phyloP scores from a whole-genome alignment of 2,888 invertebrate genomes.

The Unio delphinus region DNA sequence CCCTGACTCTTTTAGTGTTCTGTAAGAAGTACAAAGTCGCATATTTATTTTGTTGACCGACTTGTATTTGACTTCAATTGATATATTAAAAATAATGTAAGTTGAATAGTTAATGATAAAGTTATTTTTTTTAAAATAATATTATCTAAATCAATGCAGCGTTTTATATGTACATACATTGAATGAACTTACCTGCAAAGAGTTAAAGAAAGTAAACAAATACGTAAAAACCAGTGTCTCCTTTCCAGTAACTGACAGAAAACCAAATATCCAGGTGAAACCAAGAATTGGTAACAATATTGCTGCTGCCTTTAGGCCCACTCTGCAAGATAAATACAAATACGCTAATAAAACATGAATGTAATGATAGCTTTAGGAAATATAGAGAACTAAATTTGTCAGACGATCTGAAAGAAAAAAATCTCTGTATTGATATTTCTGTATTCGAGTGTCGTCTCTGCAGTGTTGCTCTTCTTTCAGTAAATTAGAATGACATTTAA shows the following conservation, averaged over 20 bases:
- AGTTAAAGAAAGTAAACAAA: conserved; percentile 68
- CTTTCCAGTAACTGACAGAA: conserved; percentile 61
- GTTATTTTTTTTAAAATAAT: no score
- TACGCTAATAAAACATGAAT: neutral
- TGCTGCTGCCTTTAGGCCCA: conserved; percentile 70
- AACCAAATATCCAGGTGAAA: conserved; percentile 72
- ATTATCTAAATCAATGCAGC: no score
- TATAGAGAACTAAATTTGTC: no score
- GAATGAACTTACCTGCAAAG: conserved; percentile 61
- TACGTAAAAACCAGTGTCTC: conserved; percentile 66
- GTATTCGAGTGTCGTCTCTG: no score
- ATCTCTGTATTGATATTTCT: no score
- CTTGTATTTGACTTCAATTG: no score
- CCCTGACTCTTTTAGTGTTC: neutral
- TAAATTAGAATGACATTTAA: no score
- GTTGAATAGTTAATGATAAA: no score
- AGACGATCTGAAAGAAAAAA: no score
- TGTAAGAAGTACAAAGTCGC: neutral
- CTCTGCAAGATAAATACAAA: conserved; percentile 40
- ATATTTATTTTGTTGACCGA: neutral
- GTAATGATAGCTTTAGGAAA: neutral
- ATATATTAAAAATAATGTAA: no score
- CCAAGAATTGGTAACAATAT: conserved; percentile 71
- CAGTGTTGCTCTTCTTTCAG: no score
- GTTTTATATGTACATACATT: neutral